These are phyloP conservation scores for Drosophila pseudoobscura DNA, from an alignment of 1,140 invertebrate species.

Conservation along the genomic window DNA sequence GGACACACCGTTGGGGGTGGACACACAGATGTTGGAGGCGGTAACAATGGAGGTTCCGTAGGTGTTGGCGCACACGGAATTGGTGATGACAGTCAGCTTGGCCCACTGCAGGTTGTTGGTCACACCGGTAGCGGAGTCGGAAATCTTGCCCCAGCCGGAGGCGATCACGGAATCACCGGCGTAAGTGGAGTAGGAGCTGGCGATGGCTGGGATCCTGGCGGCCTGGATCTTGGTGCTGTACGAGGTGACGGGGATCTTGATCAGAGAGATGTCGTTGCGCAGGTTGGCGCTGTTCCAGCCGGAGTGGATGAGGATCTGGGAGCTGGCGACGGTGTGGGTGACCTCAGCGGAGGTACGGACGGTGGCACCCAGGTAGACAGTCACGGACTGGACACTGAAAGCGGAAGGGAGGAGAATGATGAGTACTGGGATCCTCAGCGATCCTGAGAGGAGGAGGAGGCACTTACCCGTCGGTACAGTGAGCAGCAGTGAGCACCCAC, in stretches of 20 bases:
- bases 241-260: conserved; percentile 48
- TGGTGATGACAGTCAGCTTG: conserved; percentile 35
- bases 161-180: conserved; percentile 42
- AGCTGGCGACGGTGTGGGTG: conserved; percentile 23
- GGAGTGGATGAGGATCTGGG: conserved; percentile 50
- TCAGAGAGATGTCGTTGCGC: conserved; percentile 72
- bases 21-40: conserved; percentile 55
- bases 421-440: neutral
- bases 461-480: conserved; percentile 66
- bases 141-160: conserved; percentile 70
- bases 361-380: conserved; percentile 69
- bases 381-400: conserved; percentile 51
- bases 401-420: neutral
- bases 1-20: conserved; percentile 46
- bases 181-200: conserved; percentile 66
- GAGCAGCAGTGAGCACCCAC: conserved; percentile 67
- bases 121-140: conserved; percentile 43
- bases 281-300: conserved; percentile 57
- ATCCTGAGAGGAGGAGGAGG: neutral
- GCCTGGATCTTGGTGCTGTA: conserved; percentile 30
- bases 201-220: conserved; percentile 38
- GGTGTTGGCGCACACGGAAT: conserved; percentile 30
- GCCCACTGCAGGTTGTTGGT: conserved; percentile 39
- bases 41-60: conserved; percentile 59
- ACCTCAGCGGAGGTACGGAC: conserved; percentile 53